Percentiles rank a stretch among this genome's conserved stretches.
These are phyloP conservation scores for Thalassoma bifasciatum DNA, from an alignment of 2,113 vertebrate species.

Conservation along the genomic window DNA sequence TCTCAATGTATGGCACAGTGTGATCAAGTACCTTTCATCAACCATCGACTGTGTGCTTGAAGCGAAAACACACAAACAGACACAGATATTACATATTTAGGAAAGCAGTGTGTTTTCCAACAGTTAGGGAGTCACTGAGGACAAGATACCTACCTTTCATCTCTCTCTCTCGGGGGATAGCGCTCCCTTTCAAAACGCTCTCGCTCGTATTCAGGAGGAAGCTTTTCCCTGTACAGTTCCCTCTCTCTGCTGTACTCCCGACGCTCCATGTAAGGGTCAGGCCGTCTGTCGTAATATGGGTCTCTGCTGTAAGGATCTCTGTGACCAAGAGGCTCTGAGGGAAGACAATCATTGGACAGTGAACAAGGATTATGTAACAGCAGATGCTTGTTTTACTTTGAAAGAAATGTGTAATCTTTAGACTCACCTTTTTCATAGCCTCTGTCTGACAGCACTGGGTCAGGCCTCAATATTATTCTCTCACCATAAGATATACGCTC, in stretches of 20 bases:
- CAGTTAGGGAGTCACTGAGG: neutral
- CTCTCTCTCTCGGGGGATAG: constrained; percentile 88
- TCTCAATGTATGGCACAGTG: constrained; percentile 60
- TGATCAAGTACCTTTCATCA: constrained; percentile 75
- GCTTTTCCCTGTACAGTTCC: constrained; percentile 84
- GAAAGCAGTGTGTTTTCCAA: constrained; percentile 9
- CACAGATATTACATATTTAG: constrained; percentile 47
- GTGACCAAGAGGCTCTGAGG: constrained; percentile 84
- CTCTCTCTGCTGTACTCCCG: constrained; percentile 92
- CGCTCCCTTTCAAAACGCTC: constrained; percentile 93
- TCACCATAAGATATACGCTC: constrained; percentile 97
- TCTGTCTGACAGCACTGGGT: constrained; percentile 87
- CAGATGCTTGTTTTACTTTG: neutral
- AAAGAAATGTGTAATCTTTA: neutral
- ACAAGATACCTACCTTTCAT: constrained; percentile 86
- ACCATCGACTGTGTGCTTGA: constrained; percentile 74
- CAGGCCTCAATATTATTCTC: constrained; percentile 93
- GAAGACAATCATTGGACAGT: constrained; percentile 14
- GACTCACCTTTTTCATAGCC: constrained; percentile 91
- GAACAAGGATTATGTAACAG: neutral
- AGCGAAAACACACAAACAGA: constrained; percentile 64
- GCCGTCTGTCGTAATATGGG: constrained; percentile 89
- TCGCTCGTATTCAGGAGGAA: constrained; percentile 88
- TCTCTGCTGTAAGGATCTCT: constrained; percentile 92
- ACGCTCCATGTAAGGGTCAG: constrained; percentile 88